Evolutionary conservation across 2,113 vertebrate genomes (phyloP).

Genomic region (Nothocercus nigrocapillus): DNA sequence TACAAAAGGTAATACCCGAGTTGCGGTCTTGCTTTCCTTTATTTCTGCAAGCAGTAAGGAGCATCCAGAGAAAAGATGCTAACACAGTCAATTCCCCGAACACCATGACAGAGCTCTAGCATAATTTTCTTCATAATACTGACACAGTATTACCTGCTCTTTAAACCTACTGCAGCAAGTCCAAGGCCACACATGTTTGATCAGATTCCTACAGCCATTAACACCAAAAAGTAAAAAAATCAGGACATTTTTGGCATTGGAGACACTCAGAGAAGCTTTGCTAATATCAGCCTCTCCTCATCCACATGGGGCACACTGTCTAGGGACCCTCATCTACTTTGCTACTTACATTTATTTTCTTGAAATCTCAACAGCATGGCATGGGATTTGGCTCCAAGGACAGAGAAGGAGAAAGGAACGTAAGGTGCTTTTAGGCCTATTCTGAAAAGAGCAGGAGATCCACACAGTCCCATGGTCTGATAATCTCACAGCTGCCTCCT

Average conservation of each 20-base stretch:
- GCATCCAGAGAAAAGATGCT: neutral
- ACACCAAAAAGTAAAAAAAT: neutral
- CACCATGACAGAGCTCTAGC: neutral
- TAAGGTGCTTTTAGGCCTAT: neutral
- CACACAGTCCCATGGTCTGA: accelerated
- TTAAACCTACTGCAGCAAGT: neutral
- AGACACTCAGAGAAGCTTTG: neutral
- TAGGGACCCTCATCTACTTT: neutral
- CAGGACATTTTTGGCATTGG: neutral
- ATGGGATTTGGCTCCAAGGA: neutral
- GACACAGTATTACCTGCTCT: neutral
- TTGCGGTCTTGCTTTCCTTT: neutral
- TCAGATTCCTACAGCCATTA: neutral
- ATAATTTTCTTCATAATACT: neutral
- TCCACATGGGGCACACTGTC: neutral
- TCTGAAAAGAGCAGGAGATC: accelerated
- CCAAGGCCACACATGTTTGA: neutral
- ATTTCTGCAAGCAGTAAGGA: neutral
- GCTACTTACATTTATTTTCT: neutral
- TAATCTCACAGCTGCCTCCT: neutral
- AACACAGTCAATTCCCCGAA: neutral
- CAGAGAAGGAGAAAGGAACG: accelerated
- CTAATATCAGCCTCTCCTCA: neutral
- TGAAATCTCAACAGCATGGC: neutral
- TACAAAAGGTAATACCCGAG: neutral